Base-by-base conservation (phyloP, 1,140 invertebrate species). In the Nasonia longicornis region DNA sequence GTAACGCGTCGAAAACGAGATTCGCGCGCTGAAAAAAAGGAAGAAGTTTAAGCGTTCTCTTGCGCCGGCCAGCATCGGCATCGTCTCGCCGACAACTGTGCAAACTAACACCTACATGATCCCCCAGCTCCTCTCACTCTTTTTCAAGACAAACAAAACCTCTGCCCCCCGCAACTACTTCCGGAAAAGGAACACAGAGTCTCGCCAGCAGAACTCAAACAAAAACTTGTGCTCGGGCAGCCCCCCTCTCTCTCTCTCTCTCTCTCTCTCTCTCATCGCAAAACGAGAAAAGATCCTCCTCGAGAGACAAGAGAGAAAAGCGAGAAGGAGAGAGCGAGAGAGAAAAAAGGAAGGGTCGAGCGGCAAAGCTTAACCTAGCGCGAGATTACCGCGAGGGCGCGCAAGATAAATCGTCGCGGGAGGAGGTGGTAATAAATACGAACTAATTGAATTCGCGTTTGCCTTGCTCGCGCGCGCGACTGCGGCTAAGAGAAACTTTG, bases 381-480 rank as follows among this genome's bases (percentile, higher is more conserved):
- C 84, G 84, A 85, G 85, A 86, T 87, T 85, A 85, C 77, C 81
- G 31, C 83, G 83, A 80, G 77, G 79, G 22, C 0, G 22, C 64
- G 73, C 20, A 75, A 84, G 79, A 87, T 88, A 86, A 87, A 87
- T 87, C 86, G 84, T 83, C 74, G 83, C 83, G 85, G 84, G 83
- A 77, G 35, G 71, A 22, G 38, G 73, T 74, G 80, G 83, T 84
- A 86, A 89, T 87, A 88, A 87, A 87, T 88, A 86, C 83, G 81
- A 86, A 87, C 85, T 87, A 88, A 90, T 89, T 87, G 87, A 87
- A 89, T 89, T 87, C 85, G 82, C 85, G 84, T 87, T 87, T 85
- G 86, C 84, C 78, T 86, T 77, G 58, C 82, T 80, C 85, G 83
- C 81, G 74, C 52, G 52, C 52, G 20, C 52, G 16, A 58, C 52